A percentile compares a stretch with the other conserved stretches of the same genome.
Conservation (phyloP, 2,797 vertebrate species). For the Alcedo quadribrachys region DNA sequence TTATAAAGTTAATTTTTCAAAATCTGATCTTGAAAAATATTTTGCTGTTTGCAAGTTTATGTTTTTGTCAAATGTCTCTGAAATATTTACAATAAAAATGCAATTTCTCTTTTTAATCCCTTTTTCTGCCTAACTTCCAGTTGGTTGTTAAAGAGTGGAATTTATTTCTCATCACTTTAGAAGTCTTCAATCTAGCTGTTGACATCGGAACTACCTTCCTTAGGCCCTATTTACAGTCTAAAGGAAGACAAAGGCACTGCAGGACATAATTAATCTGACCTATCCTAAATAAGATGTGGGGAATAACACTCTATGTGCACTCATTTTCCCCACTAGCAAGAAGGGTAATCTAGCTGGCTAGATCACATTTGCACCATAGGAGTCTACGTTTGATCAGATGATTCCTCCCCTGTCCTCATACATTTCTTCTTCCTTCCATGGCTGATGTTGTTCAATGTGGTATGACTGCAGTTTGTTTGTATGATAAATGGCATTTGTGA, state of each 20-base stretch:
- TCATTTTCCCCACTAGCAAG: conserved; percentile 41
- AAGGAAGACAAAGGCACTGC: conserved; percentile 37
- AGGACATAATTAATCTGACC: conserved; percentile 59
- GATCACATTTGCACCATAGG: conserved; percentile 53
- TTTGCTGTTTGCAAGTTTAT: neutral
- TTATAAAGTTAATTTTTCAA: neutral
- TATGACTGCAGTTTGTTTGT: neutral
- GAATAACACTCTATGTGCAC: conserved; percentile 40
- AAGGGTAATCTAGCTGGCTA: conserved; percentile 47
- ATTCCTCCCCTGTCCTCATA: conserved; percentile 30
- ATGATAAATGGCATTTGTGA: conserved; percentile 1
- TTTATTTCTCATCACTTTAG: neutral
- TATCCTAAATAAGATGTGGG: conserved; percentile 40
- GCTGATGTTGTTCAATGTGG: neutral
- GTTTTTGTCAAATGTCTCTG: neutral
- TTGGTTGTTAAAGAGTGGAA: neutral
- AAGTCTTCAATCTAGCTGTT: neutral
- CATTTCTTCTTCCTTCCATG: conserved; percentile 39
- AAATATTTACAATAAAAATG: neutral
- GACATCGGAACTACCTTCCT: conserved; percentile 18
- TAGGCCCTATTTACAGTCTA: neutral
- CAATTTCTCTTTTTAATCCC: neutral
- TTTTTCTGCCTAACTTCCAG: neutral
- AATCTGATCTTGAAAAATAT: neutral
- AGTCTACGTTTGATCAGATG: conserved; percentile 56